phyloP scores from a whole-genome alignment of 2,797 vertebrate genomes.

The Myotis myotis region DNA sequence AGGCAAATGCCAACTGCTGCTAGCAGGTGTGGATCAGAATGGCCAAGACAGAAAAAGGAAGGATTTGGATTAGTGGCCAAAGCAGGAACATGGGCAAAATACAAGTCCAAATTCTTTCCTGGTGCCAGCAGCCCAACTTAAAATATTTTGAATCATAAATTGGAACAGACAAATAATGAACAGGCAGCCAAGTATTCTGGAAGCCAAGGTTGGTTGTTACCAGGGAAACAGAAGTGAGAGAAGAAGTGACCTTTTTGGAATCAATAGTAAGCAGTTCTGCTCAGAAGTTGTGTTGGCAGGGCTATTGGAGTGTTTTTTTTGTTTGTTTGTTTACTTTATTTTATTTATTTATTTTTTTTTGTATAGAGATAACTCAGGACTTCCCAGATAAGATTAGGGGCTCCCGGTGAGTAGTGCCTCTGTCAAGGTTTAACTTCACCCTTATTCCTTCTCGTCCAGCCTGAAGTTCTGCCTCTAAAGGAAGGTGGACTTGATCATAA shows the following conservation, averaged over 20 bases:
- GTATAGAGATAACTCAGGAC: background rate
- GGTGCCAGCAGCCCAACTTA: background rate
- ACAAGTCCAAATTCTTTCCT: constrained; percentile 20
- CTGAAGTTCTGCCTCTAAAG: background rate
- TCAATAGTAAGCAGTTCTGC: background rate
- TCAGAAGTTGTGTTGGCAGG: background rate
- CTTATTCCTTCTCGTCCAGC: background rate
- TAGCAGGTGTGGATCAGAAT: constrained; percentile 3
- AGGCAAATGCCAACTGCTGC: background rate
- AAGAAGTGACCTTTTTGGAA: background rate
- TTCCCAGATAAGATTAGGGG: background rate
- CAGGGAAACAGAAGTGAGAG: background rate
- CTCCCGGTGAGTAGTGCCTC: background rate
- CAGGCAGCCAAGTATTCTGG: background rate
- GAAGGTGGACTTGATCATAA: background rate
- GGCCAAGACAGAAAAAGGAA: background rate
- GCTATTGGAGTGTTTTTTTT: background rate
- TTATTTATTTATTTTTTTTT: background rate
- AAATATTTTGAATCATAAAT: constrained; percentile 43
- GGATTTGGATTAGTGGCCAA: constrained; percentile 7
- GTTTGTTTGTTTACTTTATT: too few relatives aligned
- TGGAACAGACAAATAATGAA: constrained; percentile 9
- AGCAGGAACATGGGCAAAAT: background rate
- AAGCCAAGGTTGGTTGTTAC: constrained; percentile 24
- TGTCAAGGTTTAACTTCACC: background rate